Evolutionary conservation across 1,140 invertebrate genomes (phyloP).

Genomic region (Uloborus diversus): DNA sequence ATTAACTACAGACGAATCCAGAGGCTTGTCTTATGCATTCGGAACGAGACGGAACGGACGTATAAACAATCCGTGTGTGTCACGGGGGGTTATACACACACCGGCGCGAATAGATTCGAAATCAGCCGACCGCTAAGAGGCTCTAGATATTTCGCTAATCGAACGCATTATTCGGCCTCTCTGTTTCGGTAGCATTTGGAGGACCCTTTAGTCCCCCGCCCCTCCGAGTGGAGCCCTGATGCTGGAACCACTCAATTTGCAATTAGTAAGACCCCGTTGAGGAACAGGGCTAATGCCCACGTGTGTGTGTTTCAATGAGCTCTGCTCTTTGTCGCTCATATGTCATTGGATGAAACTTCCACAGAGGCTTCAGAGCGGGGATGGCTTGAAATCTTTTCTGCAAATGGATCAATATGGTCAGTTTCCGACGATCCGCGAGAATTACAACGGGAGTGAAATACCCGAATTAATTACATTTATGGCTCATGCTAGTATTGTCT

Average conservation of each 20-base stretch:
- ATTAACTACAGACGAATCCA: conserved; percentile 3
- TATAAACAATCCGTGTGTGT: not conserved
- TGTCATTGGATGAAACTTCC: no score
- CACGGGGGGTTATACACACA: not conserved
- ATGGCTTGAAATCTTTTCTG: no score
- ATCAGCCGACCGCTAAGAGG: conserved; percentile 27
- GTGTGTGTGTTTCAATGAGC: not conserved
- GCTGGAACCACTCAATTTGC: not conserved
- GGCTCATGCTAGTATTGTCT: no score
- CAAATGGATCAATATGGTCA: no score
- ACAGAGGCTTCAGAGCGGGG: no score
- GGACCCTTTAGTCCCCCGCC: not conserved
- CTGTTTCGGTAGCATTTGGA: not conserved
- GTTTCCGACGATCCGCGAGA: no score
- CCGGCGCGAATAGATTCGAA: not conserved
- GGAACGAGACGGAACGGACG: not conserved
- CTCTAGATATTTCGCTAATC: conserved; percentile 26
- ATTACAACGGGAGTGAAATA: no score
- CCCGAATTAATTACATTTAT: no score
- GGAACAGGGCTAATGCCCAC: no score
- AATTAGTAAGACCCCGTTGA: not conserved
- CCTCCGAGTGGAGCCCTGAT: not conserved
- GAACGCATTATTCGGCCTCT: conserved; percentile 8
- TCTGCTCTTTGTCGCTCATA: no score
- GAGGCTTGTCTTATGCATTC: not conserved